A percentile compares a stretch with the other conserved stretches of the same genome.
These are phyloP conservation scores for Mya arenaria DNA, from an alignment of 1,140 invertebrate genomes.

Conservation along the genomic window DNA sequence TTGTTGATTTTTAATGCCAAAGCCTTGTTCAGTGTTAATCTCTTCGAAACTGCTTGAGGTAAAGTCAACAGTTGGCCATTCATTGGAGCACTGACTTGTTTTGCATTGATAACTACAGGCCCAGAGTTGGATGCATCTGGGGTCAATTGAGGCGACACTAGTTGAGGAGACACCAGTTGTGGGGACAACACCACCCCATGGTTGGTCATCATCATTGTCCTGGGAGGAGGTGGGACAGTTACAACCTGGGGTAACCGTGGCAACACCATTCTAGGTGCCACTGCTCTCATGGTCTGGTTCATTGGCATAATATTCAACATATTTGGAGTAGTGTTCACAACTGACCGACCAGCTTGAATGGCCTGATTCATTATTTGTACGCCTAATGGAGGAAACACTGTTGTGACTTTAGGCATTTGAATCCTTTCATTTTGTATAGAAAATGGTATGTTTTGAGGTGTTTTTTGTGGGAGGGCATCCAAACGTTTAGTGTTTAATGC, in stretches of 20 bases:
- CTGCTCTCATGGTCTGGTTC: not conserved
- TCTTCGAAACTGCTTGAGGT: constrained; percentile 69
- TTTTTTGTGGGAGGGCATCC: too few species aligned
- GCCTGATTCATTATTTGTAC: too few species aligned
- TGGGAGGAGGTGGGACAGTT: not conserved
- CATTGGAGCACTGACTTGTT: constrained; percentile 38
- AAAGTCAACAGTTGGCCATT: constrained; percentile 72
- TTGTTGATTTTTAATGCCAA: constrained; percentile 75
- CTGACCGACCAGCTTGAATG: not conserved
- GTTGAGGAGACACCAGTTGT: not conserved
- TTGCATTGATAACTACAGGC: constrained; percentile 48
- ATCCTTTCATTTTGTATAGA: not conserved
- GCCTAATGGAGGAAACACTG: too few species aligned
- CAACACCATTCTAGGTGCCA: not conserved
- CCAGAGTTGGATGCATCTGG: not conserved
- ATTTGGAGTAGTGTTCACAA: not conserved
- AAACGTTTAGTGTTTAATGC: not conserved
- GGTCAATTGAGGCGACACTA: not conserved
- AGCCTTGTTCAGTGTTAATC: constrained; percentile 70
- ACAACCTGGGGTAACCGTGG: not conserved
- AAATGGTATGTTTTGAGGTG: not conserved
- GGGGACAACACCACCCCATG: not conserved
- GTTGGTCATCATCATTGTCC: not conserved
- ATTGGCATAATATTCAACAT: too few species aligned
- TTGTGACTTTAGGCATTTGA: not conserved